Conservation (phyloP, 2,113 vertebrate species). For the Podarcis cretensis region DNA sequence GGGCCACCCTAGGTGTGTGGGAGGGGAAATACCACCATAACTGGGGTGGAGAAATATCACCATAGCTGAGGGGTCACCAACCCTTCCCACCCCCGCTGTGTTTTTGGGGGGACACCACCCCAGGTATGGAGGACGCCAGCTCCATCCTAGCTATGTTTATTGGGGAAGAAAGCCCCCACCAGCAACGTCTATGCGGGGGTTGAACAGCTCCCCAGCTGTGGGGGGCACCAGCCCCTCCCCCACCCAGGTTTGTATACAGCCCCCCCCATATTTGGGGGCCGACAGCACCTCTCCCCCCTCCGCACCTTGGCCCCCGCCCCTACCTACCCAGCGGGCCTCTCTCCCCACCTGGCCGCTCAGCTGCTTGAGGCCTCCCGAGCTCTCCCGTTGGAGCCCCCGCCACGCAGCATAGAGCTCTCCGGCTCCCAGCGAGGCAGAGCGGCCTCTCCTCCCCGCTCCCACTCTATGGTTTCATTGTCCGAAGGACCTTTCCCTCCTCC, state of each 20-base stretch:
- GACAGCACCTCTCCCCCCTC: neutral
- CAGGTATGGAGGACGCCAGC: neutral
- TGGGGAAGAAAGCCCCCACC: no score
- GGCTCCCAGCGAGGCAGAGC: slow-evolving; percentile 9
- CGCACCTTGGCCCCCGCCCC: neutral
- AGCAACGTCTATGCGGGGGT: no score
- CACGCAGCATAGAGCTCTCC: slow-evolving; percentile 5
- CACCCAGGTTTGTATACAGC: neutral
- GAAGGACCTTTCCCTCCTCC: neutral
- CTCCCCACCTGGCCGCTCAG: neutral
- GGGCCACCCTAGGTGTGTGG: neutral
- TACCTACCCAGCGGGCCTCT: neutral
- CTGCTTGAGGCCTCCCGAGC: neutral
- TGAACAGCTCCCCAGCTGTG: neutral
- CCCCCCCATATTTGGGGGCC: neutral
- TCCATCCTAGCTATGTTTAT: no score
- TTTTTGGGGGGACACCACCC: neutral
- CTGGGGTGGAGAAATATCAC: neutral
- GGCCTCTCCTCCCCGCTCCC: neutral
- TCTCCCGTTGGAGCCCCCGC: neutral
- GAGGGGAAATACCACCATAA: no score
- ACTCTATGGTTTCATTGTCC: slow-evolving; percentile 38
- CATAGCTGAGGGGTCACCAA: no score
- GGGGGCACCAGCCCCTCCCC: neutral
- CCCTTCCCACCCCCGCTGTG: neutral